Evolutionary conservation across 2,888 invertebrate species (phyloP).

Genomic region (Prosapia bicincta): DNA sequence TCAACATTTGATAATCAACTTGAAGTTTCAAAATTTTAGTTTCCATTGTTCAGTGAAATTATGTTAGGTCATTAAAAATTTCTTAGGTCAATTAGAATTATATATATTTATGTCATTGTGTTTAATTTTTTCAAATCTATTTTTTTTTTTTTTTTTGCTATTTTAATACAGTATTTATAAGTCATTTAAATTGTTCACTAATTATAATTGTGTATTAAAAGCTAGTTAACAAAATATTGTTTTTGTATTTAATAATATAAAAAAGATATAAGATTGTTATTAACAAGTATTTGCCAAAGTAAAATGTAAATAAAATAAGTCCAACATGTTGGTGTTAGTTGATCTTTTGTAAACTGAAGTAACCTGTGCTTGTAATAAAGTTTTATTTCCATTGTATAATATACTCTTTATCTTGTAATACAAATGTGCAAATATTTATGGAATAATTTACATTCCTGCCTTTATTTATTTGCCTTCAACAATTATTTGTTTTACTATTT

Average conservation of each 20-base stretch:
- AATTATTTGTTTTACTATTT: too few species aligned
- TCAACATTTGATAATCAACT: neutral
- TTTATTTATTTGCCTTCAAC: neutral
- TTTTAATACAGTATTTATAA: neutral
- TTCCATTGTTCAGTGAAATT: too few species aligned
- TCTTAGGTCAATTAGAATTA: too few species aligned
- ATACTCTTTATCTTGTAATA: constrained; percentile 27
- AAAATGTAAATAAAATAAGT: neutral
- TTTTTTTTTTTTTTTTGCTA: neutral
- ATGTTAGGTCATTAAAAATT: too few species aligned
- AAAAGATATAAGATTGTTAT: neutral
- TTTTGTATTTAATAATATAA: neutral
- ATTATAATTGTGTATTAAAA: neutral
- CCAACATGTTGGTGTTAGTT: neutral
- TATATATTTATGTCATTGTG: too few species aligned
- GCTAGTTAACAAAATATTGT: neutral
- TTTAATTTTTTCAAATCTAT: too few species aligned
- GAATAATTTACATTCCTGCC: neutral
- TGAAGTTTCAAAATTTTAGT: neutral
- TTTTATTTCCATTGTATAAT: constrained; percentile 11
- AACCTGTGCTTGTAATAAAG: neutral
- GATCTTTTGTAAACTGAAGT: neutral
- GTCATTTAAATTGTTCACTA: neutral
- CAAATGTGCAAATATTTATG: constrained; percentile 17
- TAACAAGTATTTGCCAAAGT: neutral